Evolutionary conservation across 1,140 invertebrate species (phyloP).

Genomic region (Homalodisca vitripennis): DNA sequence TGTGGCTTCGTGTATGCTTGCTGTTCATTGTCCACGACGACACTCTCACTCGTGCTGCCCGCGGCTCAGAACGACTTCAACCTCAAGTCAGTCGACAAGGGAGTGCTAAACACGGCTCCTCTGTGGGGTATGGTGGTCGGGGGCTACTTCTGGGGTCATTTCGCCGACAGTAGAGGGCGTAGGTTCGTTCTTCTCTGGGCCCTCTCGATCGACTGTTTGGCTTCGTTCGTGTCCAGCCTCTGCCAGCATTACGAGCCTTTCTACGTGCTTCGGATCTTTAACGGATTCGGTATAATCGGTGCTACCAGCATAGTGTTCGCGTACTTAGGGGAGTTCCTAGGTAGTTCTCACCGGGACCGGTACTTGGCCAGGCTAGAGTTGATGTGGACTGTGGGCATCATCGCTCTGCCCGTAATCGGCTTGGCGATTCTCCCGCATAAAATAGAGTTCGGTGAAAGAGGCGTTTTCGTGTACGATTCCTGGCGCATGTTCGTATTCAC

Average conservation of each 20-base stretch:
- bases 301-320: slow-evolving; percentile 76
- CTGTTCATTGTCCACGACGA: slow-evolving; percentile 81
- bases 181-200: slow-evolving; percentile 74
- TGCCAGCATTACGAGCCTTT: slow-evolving; percentile 74
- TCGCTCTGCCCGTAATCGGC: slow-evolving; percentile 64
- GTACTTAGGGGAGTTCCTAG: slow-evolving; percentile 73
- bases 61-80: slow-evolving; percentile 70
- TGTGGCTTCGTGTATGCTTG: slow-evolving; percentile 71
- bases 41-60: slow-evolving; percentile 74
- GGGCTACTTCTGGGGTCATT: slow-evolving; percentile 84
- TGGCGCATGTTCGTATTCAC: slow-evolving; percentile 73
- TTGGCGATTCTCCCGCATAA: slow-evolving; percentile 67
- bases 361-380: slow-evolving; percentile 77
- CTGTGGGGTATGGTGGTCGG: slow-evolving; percentile 87
- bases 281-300: slow-evolving; percentile 75
- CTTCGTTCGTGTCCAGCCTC: slow-evolving; percentile 70
- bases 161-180: slow-evolving; percentile 79
- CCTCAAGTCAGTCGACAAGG: slow-evolving; percentile 70
- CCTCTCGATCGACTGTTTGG: slow-evolving; percentile 71
- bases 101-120: slow-evolving; percentile 68
- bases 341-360: slow-evolving; percentile 68
- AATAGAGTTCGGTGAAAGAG: slow-evolving; percentile 53
- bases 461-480: slow-evolving; percentile 63
- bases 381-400: slow-evolving; percentile 73
- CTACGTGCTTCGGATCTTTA: slow-evolving; percentile 72